Percentiles rank a stretch among this genome's conserved stretches.
Conservation (phyloP, 2,888 invertebrate genomes). For the Muschampia staudingeri region DNA sequence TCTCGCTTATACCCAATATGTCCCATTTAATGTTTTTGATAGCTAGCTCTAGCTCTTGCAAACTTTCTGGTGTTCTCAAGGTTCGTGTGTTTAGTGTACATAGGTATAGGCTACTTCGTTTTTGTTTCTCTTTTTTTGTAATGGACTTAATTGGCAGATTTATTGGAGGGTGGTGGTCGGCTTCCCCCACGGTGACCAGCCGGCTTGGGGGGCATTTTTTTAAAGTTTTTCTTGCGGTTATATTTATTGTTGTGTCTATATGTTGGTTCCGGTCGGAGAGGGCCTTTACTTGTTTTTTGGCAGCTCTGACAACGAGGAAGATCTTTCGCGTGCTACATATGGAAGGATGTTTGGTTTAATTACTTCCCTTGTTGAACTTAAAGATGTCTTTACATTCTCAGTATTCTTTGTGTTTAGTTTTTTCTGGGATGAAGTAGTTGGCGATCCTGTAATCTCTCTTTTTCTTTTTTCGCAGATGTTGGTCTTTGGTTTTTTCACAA, state of each 20-base stretch:
- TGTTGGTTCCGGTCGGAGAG: not conserved
- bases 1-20: conserved; percentile 57
- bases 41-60: conserved; percentile 20
- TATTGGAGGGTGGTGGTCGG: conserved; percentile 11
- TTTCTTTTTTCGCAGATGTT: conserved; percentile 1
- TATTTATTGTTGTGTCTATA: not conserved
- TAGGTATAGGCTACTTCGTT: not conserved
- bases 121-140: not conserved
- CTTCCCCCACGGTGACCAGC: conserved; percentile 22
- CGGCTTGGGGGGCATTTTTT: not conserved
- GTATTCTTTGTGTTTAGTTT: not conserved
- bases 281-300: conserved; percentile 17
- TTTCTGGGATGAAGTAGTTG: not conserved
- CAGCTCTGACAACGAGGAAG: not conserved
- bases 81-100: conserved; percentile 18
- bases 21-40: not conserved
- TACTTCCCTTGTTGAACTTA: not conserved
- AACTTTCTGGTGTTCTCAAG: not conserved
- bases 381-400: not conserved
- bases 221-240: not conserved
- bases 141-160: not conserved
- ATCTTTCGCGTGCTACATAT: conserved; percentile 10
- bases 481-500: not conserved
- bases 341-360: not conserved
- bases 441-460: not conserved